Conservation (phyloP, 64 coral and sea anemone genomes). For the Catalaphyllia jardinei region DNA sequence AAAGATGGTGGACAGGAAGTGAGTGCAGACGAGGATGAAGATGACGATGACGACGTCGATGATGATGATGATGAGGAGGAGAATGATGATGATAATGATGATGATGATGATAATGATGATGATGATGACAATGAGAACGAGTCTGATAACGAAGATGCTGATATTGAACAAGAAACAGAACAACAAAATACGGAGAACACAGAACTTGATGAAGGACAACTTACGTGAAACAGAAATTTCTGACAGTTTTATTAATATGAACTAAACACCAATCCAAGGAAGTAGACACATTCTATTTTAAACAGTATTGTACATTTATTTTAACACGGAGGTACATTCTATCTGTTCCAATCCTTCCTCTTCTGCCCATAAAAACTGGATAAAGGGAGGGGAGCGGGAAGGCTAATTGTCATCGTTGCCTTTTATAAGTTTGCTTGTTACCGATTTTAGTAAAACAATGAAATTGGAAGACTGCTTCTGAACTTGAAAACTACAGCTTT, state of each 20-base stretch:
- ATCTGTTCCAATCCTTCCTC: background rate
- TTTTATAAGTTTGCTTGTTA: background rate
- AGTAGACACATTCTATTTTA: background rate
- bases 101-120: background rate
- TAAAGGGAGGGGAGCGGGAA: too few relatives aligned
- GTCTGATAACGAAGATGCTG: background rate
- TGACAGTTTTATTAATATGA: background rate
- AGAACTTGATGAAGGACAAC: background rate
- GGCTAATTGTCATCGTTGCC: too few relatives aligned
- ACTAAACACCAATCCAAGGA: background rate
- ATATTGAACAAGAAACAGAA: background rate
- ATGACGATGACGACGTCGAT: background rate
- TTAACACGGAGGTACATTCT: background rate
- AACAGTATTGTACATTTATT: background rate
- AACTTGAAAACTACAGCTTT: background rate
- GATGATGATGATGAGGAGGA: background rate
- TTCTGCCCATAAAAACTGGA: too few relatives aligned
- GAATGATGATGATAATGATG: background rate
- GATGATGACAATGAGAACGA: constrained; percentile 8
- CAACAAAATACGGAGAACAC: background rate
- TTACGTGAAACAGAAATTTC: constrained; percentile 15
- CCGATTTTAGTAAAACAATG: background rate
- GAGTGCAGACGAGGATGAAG: constrained; percentile 49
- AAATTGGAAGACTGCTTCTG: background rate
- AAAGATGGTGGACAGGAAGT: constrained; percentile 50